A percentile compares a stretch with the other conserved stretches of the same genome.
Conservation (phyloP, 2,797 vertebrate species). For the Cyprinella venusta region DNA sequence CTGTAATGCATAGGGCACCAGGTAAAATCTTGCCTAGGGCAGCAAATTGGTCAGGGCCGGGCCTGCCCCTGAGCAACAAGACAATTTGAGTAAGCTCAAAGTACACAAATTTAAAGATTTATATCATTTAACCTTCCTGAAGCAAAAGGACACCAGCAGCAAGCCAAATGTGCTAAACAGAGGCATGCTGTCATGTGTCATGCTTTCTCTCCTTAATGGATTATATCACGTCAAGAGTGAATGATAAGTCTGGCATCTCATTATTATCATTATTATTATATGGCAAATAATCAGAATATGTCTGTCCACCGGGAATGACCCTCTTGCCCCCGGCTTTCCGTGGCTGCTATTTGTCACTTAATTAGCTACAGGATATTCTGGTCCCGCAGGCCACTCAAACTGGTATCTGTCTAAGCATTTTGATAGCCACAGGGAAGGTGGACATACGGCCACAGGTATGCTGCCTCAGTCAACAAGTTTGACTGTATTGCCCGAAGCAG, state of each 20-base stretch:
- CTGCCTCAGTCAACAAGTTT: constrained; percentile 43
- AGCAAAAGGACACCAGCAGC: constrained; percentile 25
- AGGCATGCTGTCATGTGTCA: neutral
- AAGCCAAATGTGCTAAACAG: constrained; percentile 9
- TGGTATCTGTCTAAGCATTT: constrained; percentile 29
- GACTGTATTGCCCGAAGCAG: constrained; percentile 43
- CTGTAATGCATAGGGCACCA: too few relatives aligned
- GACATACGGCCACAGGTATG: constrained; percentile 37
- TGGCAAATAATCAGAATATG: constrained; percentile 50
- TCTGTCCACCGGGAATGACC: constrained; percentile 37
- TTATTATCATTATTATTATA: constrained; percentile 59
- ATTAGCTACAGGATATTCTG: constrained; percentile 55
- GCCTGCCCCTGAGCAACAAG: neutral
- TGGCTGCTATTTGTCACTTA: constrained; percentile 56
- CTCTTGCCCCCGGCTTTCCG: constrained; percentile 53
- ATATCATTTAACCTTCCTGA: constrained; percentile 41
- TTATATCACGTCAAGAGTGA: constrained; percentile 29
- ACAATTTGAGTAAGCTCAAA: neutral
- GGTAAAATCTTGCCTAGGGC: too few relatives aligned
- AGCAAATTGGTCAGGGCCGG: too few relatives aligned
- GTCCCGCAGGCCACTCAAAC: constrained; percentile 50
- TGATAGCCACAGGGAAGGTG: constrained; percentile 42
- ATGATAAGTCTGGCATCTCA: constrained; percentile 52
- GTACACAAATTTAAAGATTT: neutral
- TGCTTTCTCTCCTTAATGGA: constrained; percentile 13